Conservation (phyloP, 2,113 vertebrate genomes). For the Ranitomeya imitator region DNA sequence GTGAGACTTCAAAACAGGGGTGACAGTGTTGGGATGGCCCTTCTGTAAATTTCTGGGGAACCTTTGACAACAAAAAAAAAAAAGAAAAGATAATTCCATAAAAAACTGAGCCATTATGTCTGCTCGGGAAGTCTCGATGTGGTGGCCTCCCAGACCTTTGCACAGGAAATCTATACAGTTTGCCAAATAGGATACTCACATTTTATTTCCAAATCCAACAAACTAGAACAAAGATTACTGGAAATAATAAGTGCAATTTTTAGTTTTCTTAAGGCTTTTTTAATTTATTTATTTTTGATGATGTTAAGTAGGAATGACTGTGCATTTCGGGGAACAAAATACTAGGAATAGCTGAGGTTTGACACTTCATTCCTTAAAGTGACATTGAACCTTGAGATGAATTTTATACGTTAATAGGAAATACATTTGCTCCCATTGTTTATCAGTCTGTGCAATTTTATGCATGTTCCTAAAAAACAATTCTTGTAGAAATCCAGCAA, state of each 20-base stretch:
- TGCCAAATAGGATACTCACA: constrained; percentile 48
- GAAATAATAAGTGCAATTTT: neutral
- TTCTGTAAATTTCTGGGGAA: neutral
- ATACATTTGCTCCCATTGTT: no score
- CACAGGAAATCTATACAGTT: constrained; percentile 30
- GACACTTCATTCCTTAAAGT: neutral
- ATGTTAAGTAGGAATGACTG: neutral
- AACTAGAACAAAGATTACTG: constrained; percentile 22
- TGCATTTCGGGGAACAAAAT: neutral
- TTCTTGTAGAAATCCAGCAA: no score
- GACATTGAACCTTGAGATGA: neutral
- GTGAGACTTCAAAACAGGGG: constrained; percentile 44
- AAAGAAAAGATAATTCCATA: constrained; percentile 3
- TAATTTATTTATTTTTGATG: neutral
- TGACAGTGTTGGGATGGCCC: constrained; percentile 4
- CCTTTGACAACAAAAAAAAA: constrained; percentile 6
- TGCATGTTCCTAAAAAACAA: no score
- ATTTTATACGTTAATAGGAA: no score
- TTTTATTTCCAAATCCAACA: neutral
- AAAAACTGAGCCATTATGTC: neutral
- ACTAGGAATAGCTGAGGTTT: neutral
- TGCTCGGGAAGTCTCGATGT: constrained; percentile 52
- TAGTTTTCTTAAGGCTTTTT: neutral
- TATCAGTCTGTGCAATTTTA: no score
- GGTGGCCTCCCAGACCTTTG: constrained; percentile 51